Percentiles rank a stretch among this genome's conserved stretches.
phyloP scores from a whole-genome alignment of 2,888 invertebrate genomes.

The Cheilosia impressa region DNA sequence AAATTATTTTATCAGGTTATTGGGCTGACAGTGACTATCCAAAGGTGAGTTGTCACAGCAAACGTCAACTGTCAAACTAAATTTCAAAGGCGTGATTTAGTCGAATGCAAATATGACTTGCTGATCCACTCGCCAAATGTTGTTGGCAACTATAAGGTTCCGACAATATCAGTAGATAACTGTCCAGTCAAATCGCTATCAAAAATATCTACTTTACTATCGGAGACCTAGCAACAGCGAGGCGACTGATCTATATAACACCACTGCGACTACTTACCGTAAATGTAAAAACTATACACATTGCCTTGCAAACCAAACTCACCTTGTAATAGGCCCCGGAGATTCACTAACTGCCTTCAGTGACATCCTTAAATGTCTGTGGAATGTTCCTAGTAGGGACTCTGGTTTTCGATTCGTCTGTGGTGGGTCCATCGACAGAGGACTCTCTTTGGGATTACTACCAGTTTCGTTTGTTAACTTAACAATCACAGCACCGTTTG shows the following conservation, averaged over 20 bases:
- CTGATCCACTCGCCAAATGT: background rate
- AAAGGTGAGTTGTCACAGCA: too few species aligned
- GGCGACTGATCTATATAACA: background rate
- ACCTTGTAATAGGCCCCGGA: constrained; percentile 83
- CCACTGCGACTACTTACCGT: background rate
- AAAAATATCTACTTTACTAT: background rate
- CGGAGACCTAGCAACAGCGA: background rate
- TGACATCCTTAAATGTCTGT: constrained; percentile 82
- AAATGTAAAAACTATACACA: background rate
- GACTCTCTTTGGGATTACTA: constrained; percentile 79
- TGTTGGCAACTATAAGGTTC: background rate
- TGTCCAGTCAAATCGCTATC: background rate
- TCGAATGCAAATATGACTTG: too few species aligned
- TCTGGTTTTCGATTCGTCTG: constrained; percentile 80
- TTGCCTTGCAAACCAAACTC: constrained; percentile 70
- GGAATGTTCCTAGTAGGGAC: constrained; percentile 83
- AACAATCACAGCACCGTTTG: constrained; percentile 79
- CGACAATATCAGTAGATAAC: background rate
- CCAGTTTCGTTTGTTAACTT: constrained; percentile 78
- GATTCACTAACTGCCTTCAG: constrained; percentile 83
- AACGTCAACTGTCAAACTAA: too few species aligned
- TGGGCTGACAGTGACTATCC: too few species aligned
- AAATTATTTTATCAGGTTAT: too few species aligned
- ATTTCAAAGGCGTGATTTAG: too few species aligned
- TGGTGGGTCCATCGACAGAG: constrained; percentile 78